Evolutionary conservation across 2,888 invertebrate species (phyloP), one percentile per base, ranked within the genome.

Genomic region (Nomada hirtipes): DNA sequence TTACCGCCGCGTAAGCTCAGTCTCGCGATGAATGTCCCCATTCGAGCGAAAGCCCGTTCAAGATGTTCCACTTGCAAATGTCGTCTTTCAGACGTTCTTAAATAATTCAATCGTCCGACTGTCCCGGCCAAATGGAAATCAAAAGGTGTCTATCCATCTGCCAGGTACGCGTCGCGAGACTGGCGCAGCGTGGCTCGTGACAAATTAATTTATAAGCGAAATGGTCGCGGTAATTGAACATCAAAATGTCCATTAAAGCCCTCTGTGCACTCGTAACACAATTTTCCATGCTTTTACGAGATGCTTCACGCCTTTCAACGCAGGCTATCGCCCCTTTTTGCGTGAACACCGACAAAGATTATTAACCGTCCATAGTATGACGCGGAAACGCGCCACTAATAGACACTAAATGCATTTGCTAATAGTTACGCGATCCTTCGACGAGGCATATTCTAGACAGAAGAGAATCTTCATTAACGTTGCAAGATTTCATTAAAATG

Each of bases 351-450:
- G 72, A 9, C 72, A 59, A 76, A 79, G 76, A 83, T 79, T 74
- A 79, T 76, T 84, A 79, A 76, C 79, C 76, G 26, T 70, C 57
- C 64, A n/a, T 72, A 29, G 61, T 42, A 67, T 42, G 74, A 80
- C 77, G 44, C 71, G 76, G 75, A 80, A 82, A 83, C 78, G 78
- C 70, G 73, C 61, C 75, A 47, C 82, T 88, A 88, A 87, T 88
- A 87, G 87, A 81, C 76, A 53, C 76, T 84, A 86, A 88, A 86
- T 84, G 86, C 83, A 84, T 83, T 87, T 84, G 61, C 79, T 76
- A 83, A 87, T 82, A 88, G 86, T 82, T 87, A 83, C 74, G 77
- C 61, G 82, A 82, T 83, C 76, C 82, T 84, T 78, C 86, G 76
- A 52, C 76, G 70, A 29, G 55, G 70, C 75, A 67, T 87, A 87